phyloP scores from a whole-genome alignment of 2,113 vertebrate species.

The Centropus unirufus region DNA sequence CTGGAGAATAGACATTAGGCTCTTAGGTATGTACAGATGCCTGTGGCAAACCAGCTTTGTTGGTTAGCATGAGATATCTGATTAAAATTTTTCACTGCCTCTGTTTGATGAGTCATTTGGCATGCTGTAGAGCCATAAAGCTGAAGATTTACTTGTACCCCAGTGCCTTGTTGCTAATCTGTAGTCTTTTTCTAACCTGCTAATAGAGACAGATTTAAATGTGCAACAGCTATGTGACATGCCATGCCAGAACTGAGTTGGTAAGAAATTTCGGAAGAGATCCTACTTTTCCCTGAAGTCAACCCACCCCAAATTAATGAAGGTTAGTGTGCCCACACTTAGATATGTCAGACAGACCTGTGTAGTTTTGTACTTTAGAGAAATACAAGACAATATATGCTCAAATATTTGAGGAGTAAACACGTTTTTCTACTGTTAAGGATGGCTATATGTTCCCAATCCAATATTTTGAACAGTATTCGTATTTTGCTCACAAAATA shows the following conservation, averaged over 20 bases:
- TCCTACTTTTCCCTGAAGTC: not conserved
- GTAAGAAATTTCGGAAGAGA: not conserved
- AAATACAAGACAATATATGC: not conserved
- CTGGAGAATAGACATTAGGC: not conserved
- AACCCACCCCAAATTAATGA: not conserved
- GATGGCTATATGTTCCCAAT: not conserved
- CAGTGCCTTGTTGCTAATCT: not conserved
- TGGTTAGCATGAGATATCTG: not conserved
- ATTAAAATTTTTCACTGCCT: not conserved
- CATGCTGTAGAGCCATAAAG: not conserved
- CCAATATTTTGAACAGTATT: not conserved
- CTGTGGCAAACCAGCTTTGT: not conserved
- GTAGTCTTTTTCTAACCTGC: not conserved
- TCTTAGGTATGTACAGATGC: not conserved
- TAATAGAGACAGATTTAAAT: not conserved
- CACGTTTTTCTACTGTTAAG: not conserved
- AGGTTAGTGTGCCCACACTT: not conserved
- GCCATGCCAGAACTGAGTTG: not conserved
- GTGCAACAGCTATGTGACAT: not conserved
- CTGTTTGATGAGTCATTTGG: not conserved
- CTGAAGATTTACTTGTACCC: not conserved
- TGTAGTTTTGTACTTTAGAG: not conserved
- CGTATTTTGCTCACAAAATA: not conserved
- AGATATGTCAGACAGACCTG: not conserved
- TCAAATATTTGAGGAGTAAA: not conserved